Conservation (phyloP, 1,140 invertebrate species). For the Drosophila pectinifera region DNA sequence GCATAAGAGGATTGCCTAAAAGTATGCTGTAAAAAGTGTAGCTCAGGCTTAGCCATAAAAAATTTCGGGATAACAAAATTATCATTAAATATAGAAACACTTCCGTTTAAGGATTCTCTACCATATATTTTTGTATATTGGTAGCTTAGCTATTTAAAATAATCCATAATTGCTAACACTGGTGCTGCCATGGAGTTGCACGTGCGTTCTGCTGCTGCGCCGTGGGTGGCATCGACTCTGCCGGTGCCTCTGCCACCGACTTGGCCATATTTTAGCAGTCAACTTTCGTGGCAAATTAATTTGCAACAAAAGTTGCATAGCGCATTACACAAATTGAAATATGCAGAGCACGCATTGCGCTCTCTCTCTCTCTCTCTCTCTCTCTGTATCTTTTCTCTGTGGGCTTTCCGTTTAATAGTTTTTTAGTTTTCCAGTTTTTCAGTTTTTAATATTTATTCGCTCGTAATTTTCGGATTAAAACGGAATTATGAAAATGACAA, state of each 20-base stretch:
- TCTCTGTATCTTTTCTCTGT: neutral
- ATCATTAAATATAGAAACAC: too few relatives aligned
- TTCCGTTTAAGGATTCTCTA: too few relatives aligned
- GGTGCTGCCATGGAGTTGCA: slow-evolving; percentile 26
- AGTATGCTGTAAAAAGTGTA: too few relatives aligned
- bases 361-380: slow-evolving; percentile 1
- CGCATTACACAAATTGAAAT: slow-evolving; percentile 77
- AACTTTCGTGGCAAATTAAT: slow-evolving; percentile 81
- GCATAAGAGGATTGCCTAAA: too few relatives aligned
- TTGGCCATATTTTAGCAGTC: slow-evolving; percentile 62
- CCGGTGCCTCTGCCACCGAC: neutral
- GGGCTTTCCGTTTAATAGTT: slow-evolving; percentile 8
- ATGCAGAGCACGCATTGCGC: slow-evolving; percentile 54
- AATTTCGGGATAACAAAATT: too few relatives aligned
- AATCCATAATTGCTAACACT: slow-evolving; percentile 6
- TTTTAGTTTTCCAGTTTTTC: slow-evolving; percentile 20
- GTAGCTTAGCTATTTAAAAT: neutral
- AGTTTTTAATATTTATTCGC: slow-evolving; percentile 36
- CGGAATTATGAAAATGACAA: slow-evolving; percentile 45
- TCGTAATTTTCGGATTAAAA: slow-evolving; percentile 58
- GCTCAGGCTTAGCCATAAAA: too few relatives aligned
- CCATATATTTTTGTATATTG: neutral
- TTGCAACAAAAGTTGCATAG: slow-evolving; percentile 76
- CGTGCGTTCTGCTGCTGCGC: slow-evolving; percentile 31
- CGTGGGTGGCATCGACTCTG: neutral